These are phyloP conservation scores for Nothoprocta pentlandii DNA, from an alignment of 2,113 vertebrate species.

Conservation along the genomic window DNA sequence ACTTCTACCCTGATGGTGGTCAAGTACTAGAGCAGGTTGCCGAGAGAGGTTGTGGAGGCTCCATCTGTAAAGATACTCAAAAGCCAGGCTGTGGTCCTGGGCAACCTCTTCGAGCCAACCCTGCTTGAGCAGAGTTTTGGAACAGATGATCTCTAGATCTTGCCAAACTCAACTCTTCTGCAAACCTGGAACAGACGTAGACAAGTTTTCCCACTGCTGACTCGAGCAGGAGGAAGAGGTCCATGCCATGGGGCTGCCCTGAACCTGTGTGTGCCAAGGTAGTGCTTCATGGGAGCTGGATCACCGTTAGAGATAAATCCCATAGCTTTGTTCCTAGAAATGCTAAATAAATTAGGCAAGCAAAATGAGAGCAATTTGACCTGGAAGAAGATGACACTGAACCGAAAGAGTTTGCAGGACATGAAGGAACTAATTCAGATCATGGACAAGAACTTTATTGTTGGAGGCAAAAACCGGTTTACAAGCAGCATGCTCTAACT, in stretches of 20 bases:
- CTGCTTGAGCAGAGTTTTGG: too few relatives aligned
- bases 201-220: background rate
- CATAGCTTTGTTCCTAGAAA: background rate
- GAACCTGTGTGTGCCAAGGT: too few relatives aligned
- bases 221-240: background rate
- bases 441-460: background rate
- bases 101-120: too few relatives aligned
- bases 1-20: too few relatives aligned
- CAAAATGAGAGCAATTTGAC: background rate
- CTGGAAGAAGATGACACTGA: background rate
- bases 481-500: background rate
- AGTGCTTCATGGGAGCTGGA: accelerated
- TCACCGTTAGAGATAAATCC: accelerated
- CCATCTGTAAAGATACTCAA: too few relatives aligned
- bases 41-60: too few relatives aligned
- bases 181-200: too few relatives aligned
- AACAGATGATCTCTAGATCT: too few relatives aligned
- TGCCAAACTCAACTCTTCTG: too few relatives aligned
- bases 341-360: background rate
- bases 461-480: background rate
- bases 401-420: background rate
- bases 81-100: too few relatives aligned
- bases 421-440: background rate
- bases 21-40: too few relatives aligned
- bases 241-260: too few relatives aligned